phyloP scores from a whole-genome alignment of 2,888 invertebrate genomes.

The Saturnia pavonia region DNA sequence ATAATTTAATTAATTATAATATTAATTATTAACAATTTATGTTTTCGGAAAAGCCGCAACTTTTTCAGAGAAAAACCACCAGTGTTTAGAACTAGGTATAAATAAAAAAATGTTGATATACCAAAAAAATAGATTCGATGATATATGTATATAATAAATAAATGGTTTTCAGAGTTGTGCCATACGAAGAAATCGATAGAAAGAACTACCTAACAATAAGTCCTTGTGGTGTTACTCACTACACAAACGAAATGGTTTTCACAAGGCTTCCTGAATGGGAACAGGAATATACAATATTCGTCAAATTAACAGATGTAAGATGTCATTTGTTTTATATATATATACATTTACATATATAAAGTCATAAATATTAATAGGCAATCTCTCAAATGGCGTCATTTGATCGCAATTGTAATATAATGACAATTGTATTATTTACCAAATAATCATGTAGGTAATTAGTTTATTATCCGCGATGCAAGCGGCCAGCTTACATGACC shows the following conservation, averaged over 20 bases:
- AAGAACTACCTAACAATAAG: constrained; percentile 91
- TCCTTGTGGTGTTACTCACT: constrained; percentile 90
- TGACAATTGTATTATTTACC: too few relatives aligned
- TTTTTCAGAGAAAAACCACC: too few relatives aligned
- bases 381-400: background rate
- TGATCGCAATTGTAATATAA: background rate
- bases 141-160: background rate
- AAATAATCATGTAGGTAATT: too few relatives aligned
- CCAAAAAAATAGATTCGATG: background rate
- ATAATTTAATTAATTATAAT: too few relatives aligned
- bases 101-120: background rate
- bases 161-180: constrained; percentile 83
- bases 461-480: too few relatives aligned
- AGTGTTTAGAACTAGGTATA: too few relatives aligned
- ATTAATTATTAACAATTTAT: too few relatives aligned
- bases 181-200: constrained; percentile 86
- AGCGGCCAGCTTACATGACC: too few relatives aligned
- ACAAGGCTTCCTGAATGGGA: constrained; percentile 91
- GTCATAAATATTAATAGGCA: too few relatives aligned
- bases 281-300: constrained; percentile 90
- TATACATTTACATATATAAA: too few relatives aligned
- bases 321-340: too few relatives aligned
- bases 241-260: constrained; percentile 88
- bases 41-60: too few relatives aligned
- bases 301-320: constrained; percentile 86